phyloP scores from a whole-genome alignment of 2,888 invertebrate genomes.

The Leucophenga montana region DNA sequence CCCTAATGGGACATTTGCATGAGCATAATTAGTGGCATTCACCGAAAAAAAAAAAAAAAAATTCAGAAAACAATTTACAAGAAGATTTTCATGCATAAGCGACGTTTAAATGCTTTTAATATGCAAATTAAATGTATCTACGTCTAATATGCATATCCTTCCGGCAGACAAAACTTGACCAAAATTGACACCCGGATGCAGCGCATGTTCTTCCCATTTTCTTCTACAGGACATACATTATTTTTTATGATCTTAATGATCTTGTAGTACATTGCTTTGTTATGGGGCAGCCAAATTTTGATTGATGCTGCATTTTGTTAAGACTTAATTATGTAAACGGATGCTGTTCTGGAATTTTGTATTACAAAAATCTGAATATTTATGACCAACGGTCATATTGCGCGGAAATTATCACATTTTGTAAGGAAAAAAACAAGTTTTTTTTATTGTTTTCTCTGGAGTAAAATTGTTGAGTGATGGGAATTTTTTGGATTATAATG shows the following conservation, averaged over 20 bases:
- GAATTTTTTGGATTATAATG: conserved; percentile 45
- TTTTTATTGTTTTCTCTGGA: conserved; percentile 52
- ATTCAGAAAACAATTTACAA: conserved; percentile 56
- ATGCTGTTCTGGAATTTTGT: conserved; percentile 34
- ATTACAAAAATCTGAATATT: conserved; percentile 67
- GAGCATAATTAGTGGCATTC: conserved; percentile 65
- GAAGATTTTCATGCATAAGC: conserved; percentile 54
- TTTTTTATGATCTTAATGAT: conserved; percentile 59
- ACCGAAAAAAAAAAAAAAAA: conserved; percentile 30
- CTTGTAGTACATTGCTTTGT: conserved; percentile 37
- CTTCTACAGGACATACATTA: conserved; percentile 44
- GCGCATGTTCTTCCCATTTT: conserved; percentile 30
- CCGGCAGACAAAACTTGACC: conserved; percentile 4
- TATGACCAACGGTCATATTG: conserved; percentile 71
- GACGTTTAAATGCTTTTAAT: conserved; percentile 66
- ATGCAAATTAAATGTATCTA: conserved; percentile 57
- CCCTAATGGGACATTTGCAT: conserved; percentile 59
- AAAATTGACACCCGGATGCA: conserved; percentile 29
- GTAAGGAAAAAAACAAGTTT: conserved; percentile 25
- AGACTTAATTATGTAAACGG: conserved; percentile 31
- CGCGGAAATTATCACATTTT: conserved; percentile 62
- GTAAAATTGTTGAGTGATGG: conserved; percentile 50
- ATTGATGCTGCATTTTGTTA: conserved; percentile 55
- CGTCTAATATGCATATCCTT: conserved; percentile 14
- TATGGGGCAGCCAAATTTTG: conserved; percentile 45